Evolutionary conservation across 2,888 invertebrate species (phyloP), one percentile per base, ranked within the genome.

Genomic region (Merodon equestris): DNA sequence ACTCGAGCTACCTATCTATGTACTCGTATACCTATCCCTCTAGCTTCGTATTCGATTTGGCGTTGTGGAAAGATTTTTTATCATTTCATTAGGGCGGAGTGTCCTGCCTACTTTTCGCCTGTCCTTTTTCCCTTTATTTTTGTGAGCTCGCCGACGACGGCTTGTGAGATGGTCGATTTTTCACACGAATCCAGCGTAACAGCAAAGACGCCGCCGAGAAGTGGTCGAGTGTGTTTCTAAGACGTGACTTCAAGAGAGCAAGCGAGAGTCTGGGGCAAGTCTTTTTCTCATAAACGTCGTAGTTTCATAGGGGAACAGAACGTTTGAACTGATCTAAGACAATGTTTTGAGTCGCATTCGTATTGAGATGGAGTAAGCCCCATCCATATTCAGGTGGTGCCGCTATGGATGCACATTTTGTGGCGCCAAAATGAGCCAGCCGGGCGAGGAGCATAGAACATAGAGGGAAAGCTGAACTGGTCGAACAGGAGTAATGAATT

Each of bases 221-320:
- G 27, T 64, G 2, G 9, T 34, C 34, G 66, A 47, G 56, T 48
- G 56, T 45, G 27, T 63, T 42, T 10, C 36, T 10, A 71, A 54
- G 58, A 54, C 48, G 44, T 60, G 18, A 34, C 15, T 50, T 27
- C 14, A 57, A 57, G 67, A 79, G 68, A 73, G 68, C 53, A 38
- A 56, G 34, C 44, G 79, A 68, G 68, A 74, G 63, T 64, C 64
- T 19, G 68, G 60, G 64, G 56, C 40, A 58, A 38, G 54, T 70
- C 58, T 79, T 79, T 79, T 79, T 70, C 79, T 79, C 79, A 47
- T 50, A 63, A 50, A 47, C 40, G 48, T 50, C 45, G 58, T 18
- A n/a, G 56, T 48, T 40, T 64, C 79, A 68, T 74, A 64, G 79
- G 79, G 34, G 79, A 70, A 34, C 74, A 79, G 58, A 73, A 79